Percentiles rank a stretch among this genome's conserved stretches.
Conservation (phyloP, 1,140 invertebrate genomes). For the Lamellibrachia luymesi region DNA sequence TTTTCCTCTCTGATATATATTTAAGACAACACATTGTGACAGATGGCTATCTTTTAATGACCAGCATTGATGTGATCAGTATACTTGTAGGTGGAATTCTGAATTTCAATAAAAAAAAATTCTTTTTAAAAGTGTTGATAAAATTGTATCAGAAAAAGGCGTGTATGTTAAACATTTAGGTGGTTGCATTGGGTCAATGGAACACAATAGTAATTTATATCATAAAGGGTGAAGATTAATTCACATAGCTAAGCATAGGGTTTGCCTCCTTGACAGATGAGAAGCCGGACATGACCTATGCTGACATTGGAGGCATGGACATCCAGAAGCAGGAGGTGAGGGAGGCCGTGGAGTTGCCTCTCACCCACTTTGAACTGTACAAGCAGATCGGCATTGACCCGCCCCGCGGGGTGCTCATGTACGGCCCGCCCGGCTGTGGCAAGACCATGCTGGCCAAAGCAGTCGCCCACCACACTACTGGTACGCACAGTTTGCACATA, state of each 20-base stretch:
- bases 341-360: conserved; percentile 95
- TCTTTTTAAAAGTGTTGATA: not conserved
- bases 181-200: not conserved
- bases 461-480: conserved; percentile 93
- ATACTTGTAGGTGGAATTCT: not conserved
- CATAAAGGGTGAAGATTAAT: not conserved
- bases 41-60: not conserved
- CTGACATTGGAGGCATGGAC: conserved; percentile 98
- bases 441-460: conserved; percentile 98
- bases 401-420: conserved; percentile 96
- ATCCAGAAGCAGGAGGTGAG: conserved; percentile 99
- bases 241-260: not conserved
- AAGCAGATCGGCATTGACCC: conserved; percentile 91
- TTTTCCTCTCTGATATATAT: not conserved
- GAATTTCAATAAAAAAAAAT: not conserved
- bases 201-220: not conserved
- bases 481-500: conserved; percentile 53
- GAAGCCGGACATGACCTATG: conserved; percentile 95
- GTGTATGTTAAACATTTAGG: too few relatives aligned
- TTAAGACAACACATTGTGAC: not conserved
- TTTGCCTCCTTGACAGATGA: conserved; percentile 70
- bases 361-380: conserved; percentile 99
- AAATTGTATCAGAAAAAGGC: not conserved
- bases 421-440: conserved; percentile 80
- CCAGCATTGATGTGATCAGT: not conserved